Percentiles rank a stretch among this genome's conserved stretches.
These are phyloP conservation scores for Mythimna lalbum DNA, from an alignment of 2,888 invertebrate species.

Conservation along the genomic window DNA sequence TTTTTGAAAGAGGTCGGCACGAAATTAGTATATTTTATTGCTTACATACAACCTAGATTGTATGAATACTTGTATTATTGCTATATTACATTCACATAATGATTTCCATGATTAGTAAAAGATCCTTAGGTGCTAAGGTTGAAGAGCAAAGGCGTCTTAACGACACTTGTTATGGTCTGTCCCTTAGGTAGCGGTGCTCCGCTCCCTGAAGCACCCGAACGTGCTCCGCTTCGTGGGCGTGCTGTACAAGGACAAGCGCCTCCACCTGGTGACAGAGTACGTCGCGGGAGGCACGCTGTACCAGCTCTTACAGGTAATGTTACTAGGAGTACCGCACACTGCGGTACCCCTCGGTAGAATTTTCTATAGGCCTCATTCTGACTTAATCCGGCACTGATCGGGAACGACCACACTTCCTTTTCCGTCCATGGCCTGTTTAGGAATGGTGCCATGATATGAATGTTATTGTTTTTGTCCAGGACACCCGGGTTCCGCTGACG, in stretches of 20 bases:
- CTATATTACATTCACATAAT: too few species aligned
- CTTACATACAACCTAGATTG: too few species aligned
- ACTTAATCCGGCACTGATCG: too few species aligned
- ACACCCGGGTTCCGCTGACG: slow-evolving; percentile 90
- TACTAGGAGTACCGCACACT: too few species aligned
- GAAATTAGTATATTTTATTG: not conserved
- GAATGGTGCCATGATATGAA: not conserved
- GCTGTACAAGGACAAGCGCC: slow-evolving; percentile 96
- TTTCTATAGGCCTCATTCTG: too few species aligned
- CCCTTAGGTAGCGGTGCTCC: slow-evolving; percentile 95
- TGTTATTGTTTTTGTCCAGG: slow-evolving; percentile 63
- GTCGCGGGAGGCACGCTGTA: slow-evolving; percentile 97
- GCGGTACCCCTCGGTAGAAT: too few species aligned
- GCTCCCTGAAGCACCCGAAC: slow-evolving; percentile 97
- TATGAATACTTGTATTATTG: too few species aligned
- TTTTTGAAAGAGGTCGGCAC: slow-evolving; percentile 95
- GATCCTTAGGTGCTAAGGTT: too few species aligned
- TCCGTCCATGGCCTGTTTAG: not conserved
- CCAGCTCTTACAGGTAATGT: slow-evolving; percentile 93
- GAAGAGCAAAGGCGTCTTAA: too few species aligned
- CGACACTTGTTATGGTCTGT: too few species aligned
- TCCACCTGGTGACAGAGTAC: slow-evolving; percentile 98
- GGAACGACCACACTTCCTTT: too few species aligned
- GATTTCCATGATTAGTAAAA: too few species aligned
- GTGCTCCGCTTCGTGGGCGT: slow-evolving; percentile 98